These are phyloP conservation scores for Poliocrania exsul DNA, from an alignment of 2,797 vertebrate genomes.

Conservation along the genomic window DNA sequence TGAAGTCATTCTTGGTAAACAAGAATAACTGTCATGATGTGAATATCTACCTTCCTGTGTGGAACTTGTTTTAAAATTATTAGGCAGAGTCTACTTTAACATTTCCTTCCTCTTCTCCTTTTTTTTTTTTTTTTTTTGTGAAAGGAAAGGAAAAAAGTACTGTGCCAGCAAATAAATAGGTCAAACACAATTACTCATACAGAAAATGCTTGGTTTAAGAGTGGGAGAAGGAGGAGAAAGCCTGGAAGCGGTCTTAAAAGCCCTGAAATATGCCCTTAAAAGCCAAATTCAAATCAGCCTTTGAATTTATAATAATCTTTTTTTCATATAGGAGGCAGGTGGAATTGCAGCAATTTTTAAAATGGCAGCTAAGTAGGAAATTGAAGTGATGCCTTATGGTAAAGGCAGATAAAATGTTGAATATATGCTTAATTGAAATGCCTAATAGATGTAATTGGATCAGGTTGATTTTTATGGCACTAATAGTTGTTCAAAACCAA, in stretches of 20 bases:
- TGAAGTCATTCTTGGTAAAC: conserved; percentile 27
- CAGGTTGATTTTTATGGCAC: background rate
- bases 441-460: background rate
- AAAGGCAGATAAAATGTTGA: background rate
- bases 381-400: background rate
- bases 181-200: conserved; percentile 59
- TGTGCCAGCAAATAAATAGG: conserved; percentile 60
- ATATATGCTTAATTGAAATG: background rate
- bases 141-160: background rate
- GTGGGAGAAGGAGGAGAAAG: background rate
- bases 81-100: conserved; percentile 7
- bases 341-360: conserved; percentile 31
- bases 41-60: background rate
- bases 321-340: background rate
- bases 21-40: background rate
- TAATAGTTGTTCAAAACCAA: background rate
- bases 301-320: background rate
- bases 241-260: conserved; percentile 29
- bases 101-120: conserved; percentile 18
- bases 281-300: background rate
- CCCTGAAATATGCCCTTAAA: background rate
- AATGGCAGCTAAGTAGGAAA: conserved; percentile 16
- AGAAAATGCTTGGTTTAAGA: conserved; percentile 50
- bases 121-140: background rate
- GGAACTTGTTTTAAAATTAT: conserved; percentile 10